Conservation (phyloP, 2,888 invertebrate genomes). For the Himalopsyche tibetana region DNA sequence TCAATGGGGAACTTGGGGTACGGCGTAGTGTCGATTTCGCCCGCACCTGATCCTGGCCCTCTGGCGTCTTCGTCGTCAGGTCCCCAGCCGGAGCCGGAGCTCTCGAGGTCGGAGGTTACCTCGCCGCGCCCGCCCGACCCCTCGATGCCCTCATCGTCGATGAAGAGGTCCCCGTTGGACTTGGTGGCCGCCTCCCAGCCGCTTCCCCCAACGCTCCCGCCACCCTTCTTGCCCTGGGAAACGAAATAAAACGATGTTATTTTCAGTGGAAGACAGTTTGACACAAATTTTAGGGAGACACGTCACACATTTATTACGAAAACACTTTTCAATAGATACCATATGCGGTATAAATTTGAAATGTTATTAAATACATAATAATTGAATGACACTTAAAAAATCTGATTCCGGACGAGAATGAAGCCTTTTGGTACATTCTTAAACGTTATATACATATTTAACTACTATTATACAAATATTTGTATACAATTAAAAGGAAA, state of each 20-base stretch:
- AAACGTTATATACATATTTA: too few relatives aligned
- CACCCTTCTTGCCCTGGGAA: slow-evolving; percentile 70
- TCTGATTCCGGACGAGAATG: too few relatives aligned
- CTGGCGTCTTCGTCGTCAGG: slow-evolving; percentile 87
- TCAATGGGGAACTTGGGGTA: slow-evolving; percentile 68
- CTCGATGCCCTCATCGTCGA: slow-evolving; percentile 87
- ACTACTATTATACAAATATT: too few relatives aligned
- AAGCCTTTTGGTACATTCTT: too few relatives aligned
- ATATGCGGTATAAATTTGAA: too few relatives aligned
- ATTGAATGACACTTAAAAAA: too few relatives aligned
- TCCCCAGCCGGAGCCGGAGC: slow-evolving; percentile 91
- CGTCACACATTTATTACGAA: too few relatives aligned
- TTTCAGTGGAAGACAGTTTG: too few relatives aligned
- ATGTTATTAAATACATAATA: too few relatives aligned
- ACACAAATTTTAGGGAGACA: too few relatives aligned
- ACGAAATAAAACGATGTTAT: neutral
- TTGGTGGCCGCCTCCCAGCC: slow-evolving; percentile 69
- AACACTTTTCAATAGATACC: too few relatives aligned
- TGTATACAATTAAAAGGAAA: too few relatives aligned
- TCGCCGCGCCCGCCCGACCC: slow-evolving; percentile 82
- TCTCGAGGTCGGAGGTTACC: slow-evolving; percentile 86
- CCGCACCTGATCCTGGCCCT: slow-evolving; percentile 68
- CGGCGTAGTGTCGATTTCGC: slow-evolving; percentile 67
- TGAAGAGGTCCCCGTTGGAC: slow-evolving; percentile 81
- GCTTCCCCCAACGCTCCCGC: slow-evolving; percentile 66